Evolutionary conservation across 2,888 invertebrate species (phyloP), one percentile per base, ranked within the genome.

Genomic region (Chrysotoxum bicinctum): DNA sequence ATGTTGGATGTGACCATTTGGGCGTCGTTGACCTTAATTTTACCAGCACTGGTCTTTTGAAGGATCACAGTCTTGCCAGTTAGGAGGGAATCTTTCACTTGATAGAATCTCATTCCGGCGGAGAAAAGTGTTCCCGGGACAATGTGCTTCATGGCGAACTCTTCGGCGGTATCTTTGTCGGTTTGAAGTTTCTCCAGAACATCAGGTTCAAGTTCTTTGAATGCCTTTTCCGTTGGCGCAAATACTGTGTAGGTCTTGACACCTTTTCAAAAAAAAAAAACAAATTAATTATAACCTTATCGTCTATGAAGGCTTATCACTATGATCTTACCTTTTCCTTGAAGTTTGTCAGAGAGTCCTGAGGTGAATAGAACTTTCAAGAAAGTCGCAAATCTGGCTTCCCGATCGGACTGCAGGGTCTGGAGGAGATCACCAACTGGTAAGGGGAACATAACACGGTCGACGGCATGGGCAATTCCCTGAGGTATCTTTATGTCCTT

Each of bases 391-490:
- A 97, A 97, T 87, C 97, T 93, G 87, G 95, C 93, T 90, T 97
- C 97, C 54, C 97, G 93, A 91, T 97, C 97, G 0, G 97, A 96
- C 89, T 97, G 96, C 68, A 97, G 92, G 0, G 97, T 97, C 91
- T 97, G 97, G 45, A 97, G 94, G 68, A 97, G 92, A 91, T 97
- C 97, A 1, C 97, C 97, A 0, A 97, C 97, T 0, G 97, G 97
- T 83, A 97, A 93, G 0, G 97, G 97, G 93, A 97, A 97, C 97
- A 97, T 96, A 4, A 97, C 97, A 26, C 96, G 93, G 91, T 97
- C 97, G 0, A 97, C 94, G 0, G 96, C 95, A 89, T 97, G 97
- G 0, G 97, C 97, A 88, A 97, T 94, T 50, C 97, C 97, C 92
- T 97, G 97, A 0, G 97, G 97, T 87, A 97, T 96, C 88, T 95